Evolutionary conservation across 2,113 vertebrate species (phyloP).

Genomic region (Chiloscyllium plagiosum): DNA sequence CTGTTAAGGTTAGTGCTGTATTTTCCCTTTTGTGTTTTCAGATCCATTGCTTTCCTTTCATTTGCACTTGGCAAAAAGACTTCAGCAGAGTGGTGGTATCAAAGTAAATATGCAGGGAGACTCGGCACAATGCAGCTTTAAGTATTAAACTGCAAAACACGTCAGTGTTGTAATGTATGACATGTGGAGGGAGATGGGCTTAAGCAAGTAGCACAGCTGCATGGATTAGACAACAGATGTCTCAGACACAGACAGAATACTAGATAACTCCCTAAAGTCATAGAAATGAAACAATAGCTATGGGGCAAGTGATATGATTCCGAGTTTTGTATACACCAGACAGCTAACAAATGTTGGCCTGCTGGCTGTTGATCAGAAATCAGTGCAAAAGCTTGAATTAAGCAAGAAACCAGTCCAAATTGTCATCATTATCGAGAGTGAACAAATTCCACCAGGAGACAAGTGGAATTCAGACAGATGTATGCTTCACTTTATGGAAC

Average conservation of each 20-base stretch:
- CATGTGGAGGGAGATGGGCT: conserved; percentile 21
- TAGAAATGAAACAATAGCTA: conserved; percentile 30
- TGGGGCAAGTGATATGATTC: conserved; percentile 24
- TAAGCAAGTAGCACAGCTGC: conserved; percentile 27
- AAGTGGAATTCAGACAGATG: neutral
- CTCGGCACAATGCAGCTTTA: neutral
- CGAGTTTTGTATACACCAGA: conserved; percentile 21
- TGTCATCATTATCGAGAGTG: neutral
- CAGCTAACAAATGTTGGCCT: conserved; percentile 35
- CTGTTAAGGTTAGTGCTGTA: neutral
- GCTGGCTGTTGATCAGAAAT: conserved; percentile 29
- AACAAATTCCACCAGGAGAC: neutral
- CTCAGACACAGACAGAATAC: conserved; percentile 14
- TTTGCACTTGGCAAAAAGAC: neutral
- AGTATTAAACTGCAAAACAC: neutral
- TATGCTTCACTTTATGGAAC: neutral
- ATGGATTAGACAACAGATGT: conserved; percentile 37
- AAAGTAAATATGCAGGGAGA: neutral
- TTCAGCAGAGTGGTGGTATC: neutral
- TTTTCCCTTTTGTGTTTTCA: neutral
- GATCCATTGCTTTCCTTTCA: neutral
- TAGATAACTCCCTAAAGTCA: conserved; percentile 36
- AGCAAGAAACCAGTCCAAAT: conserved; percentile 14
- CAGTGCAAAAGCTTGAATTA: neutral
- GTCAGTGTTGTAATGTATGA: neutral